phyloP scores from a whole-genome alignment of 1,140 invertebrate species.

The Amphibalanus amphitrite region DNA sequence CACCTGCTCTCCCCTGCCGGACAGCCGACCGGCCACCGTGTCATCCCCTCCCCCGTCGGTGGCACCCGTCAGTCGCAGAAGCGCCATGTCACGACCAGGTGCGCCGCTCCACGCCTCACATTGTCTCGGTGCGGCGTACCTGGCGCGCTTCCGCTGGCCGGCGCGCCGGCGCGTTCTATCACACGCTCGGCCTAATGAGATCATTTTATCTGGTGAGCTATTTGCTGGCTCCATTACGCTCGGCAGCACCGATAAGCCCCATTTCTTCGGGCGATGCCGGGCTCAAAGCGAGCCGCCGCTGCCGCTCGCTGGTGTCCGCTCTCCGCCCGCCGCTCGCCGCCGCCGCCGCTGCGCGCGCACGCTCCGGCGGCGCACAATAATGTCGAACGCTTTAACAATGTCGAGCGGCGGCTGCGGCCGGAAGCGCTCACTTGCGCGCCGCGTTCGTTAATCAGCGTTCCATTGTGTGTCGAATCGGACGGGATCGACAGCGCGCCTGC shows the following conservation, averaged over 20 bases:
- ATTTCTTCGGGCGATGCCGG: background rate
- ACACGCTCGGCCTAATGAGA: background rate
- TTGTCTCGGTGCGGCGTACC: background rate
- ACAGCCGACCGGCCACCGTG: no score
- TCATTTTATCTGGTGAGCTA: slow-evolving; percentile 1
- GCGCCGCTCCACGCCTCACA: background rate
- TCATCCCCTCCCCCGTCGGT: no score
- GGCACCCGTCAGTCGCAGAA: background rate
- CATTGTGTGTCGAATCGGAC: background rate
- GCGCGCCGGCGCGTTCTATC: background rate
- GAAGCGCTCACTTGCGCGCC: background rate
- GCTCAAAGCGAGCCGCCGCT: background rate
- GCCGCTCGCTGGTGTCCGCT: no score
- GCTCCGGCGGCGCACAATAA: background rate
- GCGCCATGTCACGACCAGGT: background rate
- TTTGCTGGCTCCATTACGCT: background rate
- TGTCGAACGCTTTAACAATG: background rate
- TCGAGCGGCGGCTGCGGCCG: no score
- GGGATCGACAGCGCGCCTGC: no score
- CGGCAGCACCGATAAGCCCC: background rate
- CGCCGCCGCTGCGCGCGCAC: background rate
- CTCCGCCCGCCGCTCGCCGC: no score
- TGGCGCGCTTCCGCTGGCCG: background rate
- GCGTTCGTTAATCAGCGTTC: background rate
- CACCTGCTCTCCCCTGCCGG: no score